Evolutionary conservation across 2,888 invertebrate genomes (phyloP).

Genomic region (Blastobasis adustella): DNA sequence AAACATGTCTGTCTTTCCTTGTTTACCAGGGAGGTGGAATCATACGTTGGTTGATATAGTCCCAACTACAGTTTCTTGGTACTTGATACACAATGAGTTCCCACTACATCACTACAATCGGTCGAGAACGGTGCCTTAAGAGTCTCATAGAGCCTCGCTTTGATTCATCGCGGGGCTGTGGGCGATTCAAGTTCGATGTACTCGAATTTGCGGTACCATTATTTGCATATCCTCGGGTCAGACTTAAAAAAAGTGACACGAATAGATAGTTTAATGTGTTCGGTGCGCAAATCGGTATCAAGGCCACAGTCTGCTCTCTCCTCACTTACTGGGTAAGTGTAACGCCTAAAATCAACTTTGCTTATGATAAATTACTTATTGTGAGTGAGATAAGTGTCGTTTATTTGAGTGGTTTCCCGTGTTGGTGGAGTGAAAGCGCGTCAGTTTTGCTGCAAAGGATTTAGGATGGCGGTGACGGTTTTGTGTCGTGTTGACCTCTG

Average conservation of each 20-base stretch:
- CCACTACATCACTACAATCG: no score
- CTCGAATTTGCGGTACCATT: conserved; percentile 66
- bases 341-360: conserved; percentile 61
- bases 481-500: conserved; percentile 5
- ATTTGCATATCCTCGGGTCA: conserved; percentile 63
- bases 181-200: conserved; percentile 68
- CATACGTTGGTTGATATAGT: no score
- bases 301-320: conserved; percentile 64
- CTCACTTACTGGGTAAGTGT: conserved; percentile 68
- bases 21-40: no score
- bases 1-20: no score
- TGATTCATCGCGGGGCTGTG: conserved; percentile 53
- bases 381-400: conserved; percentile 64
- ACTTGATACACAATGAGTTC: no score
- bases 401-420: conserved; percentile 63
- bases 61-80: no score
- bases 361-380: conserved; percentile 70
- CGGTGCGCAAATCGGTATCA: conserved; percentile 65
- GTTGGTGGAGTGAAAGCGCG: conserved; percentile 63
- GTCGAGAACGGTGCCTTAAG: conserved; percentile 17
- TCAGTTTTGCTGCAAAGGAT: conserved; percentile 36
- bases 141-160: conserved; percentile 45
- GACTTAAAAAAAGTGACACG: conserved; percentile 64
- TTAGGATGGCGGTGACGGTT: conserved; percentile 41
- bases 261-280: conserved; percentile 40